Evolutionary conservation across 2,797 vertebrate species (phyloP).

Genomic region (Urocyon cinereoargenteus): DNA sequence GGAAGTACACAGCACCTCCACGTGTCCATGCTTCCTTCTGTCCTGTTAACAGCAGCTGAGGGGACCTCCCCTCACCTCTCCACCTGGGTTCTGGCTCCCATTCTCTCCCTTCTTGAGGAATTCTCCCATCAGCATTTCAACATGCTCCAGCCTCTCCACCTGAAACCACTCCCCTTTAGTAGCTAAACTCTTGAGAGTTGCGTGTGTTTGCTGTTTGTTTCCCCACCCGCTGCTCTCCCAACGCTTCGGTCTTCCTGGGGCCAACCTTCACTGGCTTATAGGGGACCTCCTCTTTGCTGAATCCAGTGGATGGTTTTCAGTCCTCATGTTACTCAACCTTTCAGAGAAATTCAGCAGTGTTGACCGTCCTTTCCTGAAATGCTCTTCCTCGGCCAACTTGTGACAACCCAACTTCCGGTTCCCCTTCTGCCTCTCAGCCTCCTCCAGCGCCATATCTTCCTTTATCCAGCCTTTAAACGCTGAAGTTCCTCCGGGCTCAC

Average conservation of each 20-base stretch:
- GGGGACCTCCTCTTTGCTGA: background rate
- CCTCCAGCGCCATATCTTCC: background rate
- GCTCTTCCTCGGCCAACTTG: background rate
- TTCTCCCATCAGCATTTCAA: background rate
- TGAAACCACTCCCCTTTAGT: background rate
- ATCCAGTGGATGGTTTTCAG: background rate
- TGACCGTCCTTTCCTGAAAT: background rate
- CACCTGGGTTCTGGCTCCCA: background rate
- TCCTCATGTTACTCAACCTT: background rate
- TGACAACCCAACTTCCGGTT: background rate
- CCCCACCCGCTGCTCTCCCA: background rate
- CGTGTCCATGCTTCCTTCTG: background rate
- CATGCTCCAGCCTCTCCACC: background rate
- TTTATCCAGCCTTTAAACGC: background rate
- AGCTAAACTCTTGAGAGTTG: background rate
- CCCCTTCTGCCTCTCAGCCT: background rate
- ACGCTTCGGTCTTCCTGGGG: background rate
- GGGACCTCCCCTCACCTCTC: background rate
- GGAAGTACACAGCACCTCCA: too few species aligned
- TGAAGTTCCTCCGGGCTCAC: background rate
- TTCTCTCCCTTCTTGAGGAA: background rate
- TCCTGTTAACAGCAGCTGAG: background rate
- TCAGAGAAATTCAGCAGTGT: background rate
- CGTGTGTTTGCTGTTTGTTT: background rate
- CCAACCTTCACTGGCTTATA: background rate